A percentile compares a stretch with the other conserved stretches of the same genome.
phyloP scores from a whole-genome alignment of 2,113 vertebrate species.

The Vulpes lagopus region DNA sequence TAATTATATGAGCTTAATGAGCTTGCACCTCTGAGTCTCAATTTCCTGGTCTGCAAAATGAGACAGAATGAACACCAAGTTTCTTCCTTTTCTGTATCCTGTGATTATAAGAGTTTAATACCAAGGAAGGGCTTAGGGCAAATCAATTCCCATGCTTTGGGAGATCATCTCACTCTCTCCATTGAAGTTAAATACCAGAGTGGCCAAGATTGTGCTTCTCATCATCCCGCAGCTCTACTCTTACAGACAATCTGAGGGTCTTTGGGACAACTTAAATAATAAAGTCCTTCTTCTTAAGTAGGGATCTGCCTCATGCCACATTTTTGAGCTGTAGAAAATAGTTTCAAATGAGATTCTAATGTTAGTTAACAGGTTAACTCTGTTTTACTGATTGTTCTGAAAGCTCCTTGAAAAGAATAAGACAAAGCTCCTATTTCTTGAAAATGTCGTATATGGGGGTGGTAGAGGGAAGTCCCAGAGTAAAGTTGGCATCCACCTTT shows the following conservation, averaged over 20 bases:
- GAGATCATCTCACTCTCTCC: background rate
- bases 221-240: background rate
- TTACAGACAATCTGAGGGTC: background rate
- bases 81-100: background rate
- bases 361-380: background rate
- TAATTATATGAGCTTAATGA: background rate
- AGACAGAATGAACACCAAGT: background rate
- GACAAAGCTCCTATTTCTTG: background rate
- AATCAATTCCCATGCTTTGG: background rate
- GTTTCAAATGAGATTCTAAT: conserved; percentile 14
- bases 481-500: background rate
- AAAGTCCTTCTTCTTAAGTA: background rate
- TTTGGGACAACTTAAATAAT: background rate
- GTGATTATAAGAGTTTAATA: background rate
- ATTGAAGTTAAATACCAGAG: background rate
- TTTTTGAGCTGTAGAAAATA: background rate
- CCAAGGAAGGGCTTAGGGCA: background rate
- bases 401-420: background rate
- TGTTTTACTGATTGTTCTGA: background rate
- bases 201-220: background rate
- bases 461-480: background rate
- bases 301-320: background rate
- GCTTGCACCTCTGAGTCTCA: background rate
- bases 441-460: background rate
- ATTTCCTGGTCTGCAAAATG: conserved; percentile 23